Percentiles rank a stretch among this genome's conserved stretches.
Evolutionary conservation across 1,140 invertebrate species (phyloP).

Genomic region (Drosophila parabipectinata): DNA sequence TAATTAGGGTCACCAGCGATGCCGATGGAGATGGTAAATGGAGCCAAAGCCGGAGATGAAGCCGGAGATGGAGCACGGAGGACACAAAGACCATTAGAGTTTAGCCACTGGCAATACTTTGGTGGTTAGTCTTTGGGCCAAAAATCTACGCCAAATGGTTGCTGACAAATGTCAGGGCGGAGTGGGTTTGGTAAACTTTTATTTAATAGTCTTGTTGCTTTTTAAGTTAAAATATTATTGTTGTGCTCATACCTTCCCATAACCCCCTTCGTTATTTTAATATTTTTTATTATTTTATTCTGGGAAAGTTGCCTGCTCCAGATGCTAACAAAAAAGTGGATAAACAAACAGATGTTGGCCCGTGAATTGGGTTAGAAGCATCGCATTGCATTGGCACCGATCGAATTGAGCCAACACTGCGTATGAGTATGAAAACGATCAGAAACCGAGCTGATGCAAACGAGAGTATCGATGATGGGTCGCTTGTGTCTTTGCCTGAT

Average conservation of each 20-base stretch:
- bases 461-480: conserved; percentile 50
- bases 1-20: conserved; percentile 66
- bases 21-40: conserved; percentile 25
- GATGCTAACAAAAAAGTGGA: conserved; percentile 24
- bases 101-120: conserved; percentile 1
- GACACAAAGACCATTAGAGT: conserved; percentile 34
- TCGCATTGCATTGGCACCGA: conserved; percentile 61
- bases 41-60: conserved; percentile 35
- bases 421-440: conserved; percentile 13
- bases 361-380: conserved; percentile 73
- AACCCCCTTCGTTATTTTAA: neutral
- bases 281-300: neutral
- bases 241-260: neutral
- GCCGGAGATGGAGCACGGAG: conserved; percentile 30
- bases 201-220: conserved; percentile 8
- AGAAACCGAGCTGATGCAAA: conserved; percentile 59
- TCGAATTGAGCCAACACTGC: conserved; percentile 57
- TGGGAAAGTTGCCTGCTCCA: conserved; percentile 25
- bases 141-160: conserved; percentile 45
- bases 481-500: conserved; percentile 23
- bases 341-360: conserved; percentile 11
- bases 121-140: conserved; percentile 31
- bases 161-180: conserved; percentile 51
- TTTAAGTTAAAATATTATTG: neutral
- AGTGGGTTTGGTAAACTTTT: conserved; percentile 32